Evolutionary conservation across 2,113 vertebrate genomes (phyloP).

Genomic region (Centropus unirufus): DNA sequence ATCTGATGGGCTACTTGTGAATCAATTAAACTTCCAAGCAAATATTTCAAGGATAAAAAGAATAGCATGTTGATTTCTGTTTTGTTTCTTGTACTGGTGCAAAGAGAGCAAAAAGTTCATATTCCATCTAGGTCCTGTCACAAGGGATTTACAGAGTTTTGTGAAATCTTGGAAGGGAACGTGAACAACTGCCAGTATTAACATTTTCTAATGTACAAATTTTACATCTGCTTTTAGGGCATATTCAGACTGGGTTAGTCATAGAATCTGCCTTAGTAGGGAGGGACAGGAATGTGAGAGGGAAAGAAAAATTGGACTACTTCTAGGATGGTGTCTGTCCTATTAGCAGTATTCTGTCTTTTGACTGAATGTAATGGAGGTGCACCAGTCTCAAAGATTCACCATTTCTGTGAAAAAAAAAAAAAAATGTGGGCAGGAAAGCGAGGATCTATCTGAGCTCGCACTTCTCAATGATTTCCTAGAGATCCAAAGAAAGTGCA

Average conservation of each 20-base stretch:
- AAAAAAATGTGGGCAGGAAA: not conserved
- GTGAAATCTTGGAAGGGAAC: slow-evolving; percentile 45
- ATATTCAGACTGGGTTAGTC: slow-evolving; percentile 14
- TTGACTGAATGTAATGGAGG: not conserved
- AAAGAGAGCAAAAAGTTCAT: slow-evolving; percentile 20
- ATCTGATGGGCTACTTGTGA: not conserved
- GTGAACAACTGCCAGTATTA: slow-evolving; percentile 51
- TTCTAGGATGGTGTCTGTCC: not conserved
- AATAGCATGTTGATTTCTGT: not conserved
- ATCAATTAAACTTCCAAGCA: not conserved
- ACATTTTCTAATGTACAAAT: slow-evolving; percentile 32
- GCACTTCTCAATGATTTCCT: not conserved
- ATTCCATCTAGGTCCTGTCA: not conserved
- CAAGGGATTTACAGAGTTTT: slow-evolving; percentile 1
- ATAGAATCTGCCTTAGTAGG: not conserved
- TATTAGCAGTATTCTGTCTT: not conserved
- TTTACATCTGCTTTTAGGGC: slow-evolving; percentile 49
- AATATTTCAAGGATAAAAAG: not conserved
- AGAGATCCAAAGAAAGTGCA: not conserved
- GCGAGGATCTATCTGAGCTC: fast-evolving
- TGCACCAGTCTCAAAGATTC: not conserved
- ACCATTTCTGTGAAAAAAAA: not conserved
- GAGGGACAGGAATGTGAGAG: not conserved
- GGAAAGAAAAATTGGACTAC: not conserved
- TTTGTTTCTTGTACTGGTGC: slow-evolving; percentile 27